phyloP scores from a whole-genome alignment of 2,113 vertebrate species.

The Stomatorhinus ivindoensis region DNA sequence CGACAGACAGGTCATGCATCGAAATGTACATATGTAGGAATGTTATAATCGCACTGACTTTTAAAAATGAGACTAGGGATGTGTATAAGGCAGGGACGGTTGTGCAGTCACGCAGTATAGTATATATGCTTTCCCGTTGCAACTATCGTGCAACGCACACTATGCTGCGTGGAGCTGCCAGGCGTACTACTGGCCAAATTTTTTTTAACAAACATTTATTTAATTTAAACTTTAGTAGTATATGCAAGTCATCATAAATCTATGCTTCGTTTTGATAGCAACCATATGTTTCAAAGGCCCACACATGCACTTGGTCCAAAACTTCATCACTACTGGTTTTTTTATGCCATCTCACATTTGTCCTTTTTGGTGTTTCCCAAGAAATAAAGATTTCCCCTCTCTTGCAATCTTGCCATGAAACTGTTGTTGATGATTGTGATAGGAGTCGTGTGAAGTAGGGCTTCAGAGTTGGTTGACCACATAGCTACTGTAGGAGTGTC shows the following conservation, averaged over 20 bases:
- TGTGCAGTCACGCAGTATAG: background rate
- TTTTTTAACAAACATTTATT: background rate
- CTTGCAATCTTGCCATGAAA: background rate
- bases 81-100: background rate
- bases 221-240: background rate
- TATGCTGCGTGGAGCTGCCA: background rate
- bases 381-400: background rate
- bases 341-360: background rate
- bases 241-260: background rate
- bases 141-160: background rate
- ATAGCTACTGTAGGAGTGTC: slow-evolving; percentile 58
- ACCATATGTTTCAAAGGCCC: background rate
- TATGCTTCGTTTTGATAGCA: background rate
- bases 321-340: background rate
- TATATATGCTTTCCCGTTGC: background rate
- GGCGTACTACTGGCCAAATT: background rate
- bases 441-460: background rate
- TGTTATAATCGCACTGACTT: background rate
- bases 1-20: background rate
- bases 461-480: slow-evolving; percentile 49
- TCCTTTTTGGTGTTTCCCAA: background rate
- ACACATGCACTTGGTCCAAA: background rate
- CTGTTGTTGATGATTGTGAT: background rate
- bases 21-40: background rate
- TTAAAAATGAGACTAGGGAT: background rate